Evolutionary conservation across 1,140 invertebrate species (phyloP), one percentile per base, ranked within the genome.

Genomic region (Drosophila malerkotliana): DNA sequence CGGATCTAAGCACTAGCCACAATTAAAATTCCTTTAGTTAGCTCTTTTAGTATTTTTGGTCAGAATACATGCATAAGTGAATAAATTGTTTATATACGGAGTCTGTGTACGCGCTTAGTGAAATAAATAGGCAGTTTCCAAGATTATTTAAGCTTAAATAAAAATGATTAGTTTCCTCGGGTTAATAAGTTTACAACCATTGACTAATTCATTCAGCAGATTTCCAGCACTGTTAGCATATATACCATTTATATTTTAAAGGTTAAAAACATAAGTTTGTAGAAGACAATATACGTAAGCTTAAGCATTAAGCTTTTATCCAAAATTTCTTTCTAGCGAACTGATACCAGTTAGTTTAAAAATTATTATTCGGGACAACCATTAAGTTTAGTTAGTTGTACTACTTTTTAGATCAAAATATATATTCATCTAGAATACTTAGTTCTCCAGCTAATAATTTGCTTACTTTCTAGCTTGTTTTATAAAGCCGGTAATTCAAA

Each of bases 321-420:
- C 44, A 21, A 47, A 21, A 21, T 18, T 41, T 15, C 45, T 28
- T 75, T 45, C 45, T 81, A 79, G 76, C 48, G 55, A 79, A 83
- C 72, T 57, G 54, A 64, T 64, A 84, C 76, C 79, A 73, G 64
- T 59, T 71, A 74, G 59, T 55, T 52, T 71, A 64, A 66, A 54
- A 34, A 60, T 28, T 18, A 39, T 72, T 52, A 24, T 48, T 34
- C 14, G 21, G 56, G 61, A 82, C 79, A 81, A 81, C 79, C 79
- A 74, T 64, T 58, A 3, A 61, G 77, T 45, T 66, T 67, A 18
- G 18, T 67, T 30, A 67, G 55, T 58, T 57, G 32, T 45, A 39
- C 45, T 61, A 58, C 45, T 39, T 53, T 59, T 57, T 26, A 47
- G 47, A 44, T 53, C 9, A 21, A 51, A 18, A 14, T 64, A 48